A percentile compares a stretch with the other conserved stretches of the same genome.
phyloP scores from a whole-genome alignment of 2,797 vertebrate species.

The Picus viridis region DNA sequence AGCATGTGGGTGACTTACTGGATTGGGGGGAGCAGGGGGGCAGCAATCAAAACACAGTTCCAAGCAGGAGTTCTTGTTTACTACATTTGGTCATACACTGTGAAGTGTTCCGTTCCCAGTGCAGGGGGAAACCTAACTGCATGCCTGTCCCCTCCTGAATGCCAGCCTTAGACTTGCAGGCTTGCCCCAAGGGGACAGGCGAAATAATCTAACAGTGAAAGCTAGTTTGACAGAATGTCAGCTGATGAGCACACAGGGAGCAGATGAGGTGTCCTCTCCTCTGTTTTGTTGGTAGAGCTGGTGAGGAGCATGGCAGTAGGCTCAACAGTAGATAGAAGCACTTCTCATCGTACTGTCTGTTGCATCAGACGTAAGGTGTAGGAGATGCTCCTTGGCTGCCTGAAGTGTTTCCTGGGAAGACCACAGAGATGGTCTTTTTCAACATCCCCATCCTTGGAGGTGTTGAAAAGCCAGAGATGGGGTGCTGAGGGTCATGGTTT shows the following conservation, averaged over 20 bases:
- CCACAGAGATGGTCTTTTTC: background rate
- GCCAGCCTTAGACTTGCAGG: background rate
- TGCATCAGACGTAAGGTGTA: background rate
- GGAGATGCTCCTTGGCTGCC: background rate
- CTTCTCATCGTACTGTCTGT: background rate
- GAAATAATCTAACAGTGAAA: background rate
- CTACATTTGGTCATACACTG: background rate
- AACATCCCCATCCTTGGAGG: too few relatives aligned
- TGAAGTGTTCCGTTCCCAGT: background rate
- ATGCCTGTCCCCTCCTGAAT: background rate
- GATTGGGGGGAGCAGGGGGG: background rate
- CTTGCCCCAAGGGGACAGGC: background rate
- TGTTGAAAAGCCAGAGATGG: too few relatives aligned
- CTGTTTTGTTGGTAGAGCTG: background rate
- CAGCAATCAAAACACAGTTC: background rate
- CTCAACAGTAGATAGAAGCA: background rate
- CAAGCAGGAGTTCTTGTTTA: background rate
- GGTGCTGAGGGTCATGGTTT: too few relatives aligned
- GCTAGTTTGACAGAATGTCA: background rate
- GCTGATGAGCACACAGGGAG: background rate
- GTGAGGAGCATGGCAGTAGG: background rate
- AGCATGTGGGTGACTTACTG: background rate
- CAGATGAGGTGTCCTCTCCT: background rate
- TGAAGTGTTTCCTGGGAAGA: slow-evolving; percentile 26
- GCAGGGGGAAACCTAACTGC: background rate